phyloP scores from a whole-genome alignment of 1,140 invertebrate species.

The Myzus persicae region DNA sequence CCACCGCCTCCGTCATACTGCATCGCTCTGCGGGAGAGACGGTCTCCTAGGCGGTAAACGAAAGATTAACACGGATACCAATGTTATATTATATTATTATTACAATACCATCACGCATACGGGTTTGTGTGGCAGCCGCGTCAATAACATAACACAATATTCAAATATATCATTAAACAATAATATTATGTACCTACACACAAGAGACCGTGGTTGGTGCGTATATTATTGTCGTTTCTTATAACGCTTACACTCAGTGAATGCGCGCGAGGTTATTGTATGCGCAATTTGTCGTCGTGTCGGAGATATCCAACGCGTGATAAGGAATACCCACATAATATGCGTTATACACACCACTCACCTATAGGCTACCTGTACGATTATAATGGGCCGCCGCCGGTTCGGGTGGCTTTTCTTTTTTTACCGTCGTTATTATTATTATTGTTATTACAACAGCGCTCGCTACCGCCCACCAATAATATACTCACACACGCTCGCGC shows the following conservation, averaged over 20 bases:
- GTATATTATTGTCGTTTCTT: no score
- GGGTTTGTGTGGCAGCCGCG: neutral
- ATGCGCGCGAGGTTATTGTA: no score
- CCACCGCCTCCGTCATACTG: neutral
- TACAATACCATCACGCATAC: no score
- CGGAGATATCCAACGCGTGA: constrained; percentile 38
- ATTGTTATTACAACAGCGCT: neutral
- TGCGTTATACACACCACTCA: neutral
- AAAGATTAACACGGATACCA: neutral
- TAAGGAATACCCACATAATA: neutral
- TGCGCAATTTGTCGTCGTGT: constrained; percentile 31
- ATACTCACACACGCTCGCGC: neutral
- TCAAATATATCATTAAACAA: no score
- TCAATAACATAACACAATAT: no score
- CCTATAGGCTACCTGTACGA: neutral
- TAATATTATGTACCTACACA: neutral
- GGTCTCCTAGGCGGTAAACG: neutral
- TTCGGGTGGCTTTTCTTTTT: constrained; percentile 41
- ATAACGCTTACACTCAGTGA: no score
- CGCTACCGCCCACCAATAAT: constrained; percentile 18
- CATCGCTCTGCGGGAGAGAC: neutral
- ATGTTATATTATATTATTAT: no score
- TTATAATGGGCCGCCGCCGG: neutral
- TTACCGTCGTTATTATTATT: neutral
- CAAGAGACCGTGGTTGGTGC: no score